Percentiles rank a stretch among this genome's conserved stretches.
phyloP scores from a whole-genome alignment of 2,797 vertebrate genomes.

The Myoxocephalus aenaeus region DNA sequence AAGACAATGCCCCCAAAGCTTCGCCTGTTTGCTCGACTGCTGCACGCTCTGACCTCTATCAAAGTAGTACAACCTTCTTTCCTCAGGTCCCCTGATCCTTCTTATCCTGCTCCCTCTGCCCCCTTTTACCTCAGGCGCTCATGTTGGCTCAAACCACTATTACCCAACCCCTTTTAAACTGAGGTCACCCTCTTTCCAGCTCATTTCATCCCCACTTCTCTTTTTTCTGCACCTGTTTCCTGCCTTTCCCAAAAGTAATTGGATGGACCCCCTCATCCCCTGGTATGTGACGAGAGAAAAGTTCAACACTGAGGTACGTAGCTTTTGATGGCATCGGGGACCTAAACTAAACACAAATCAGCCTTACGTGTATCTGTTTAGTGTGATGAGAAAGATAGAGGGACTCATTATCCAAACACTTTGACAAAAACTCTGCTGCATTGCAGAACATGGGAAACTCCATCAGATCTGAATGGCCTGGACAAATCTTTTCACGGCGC shows the following conservation, averaged over 20 bases:
- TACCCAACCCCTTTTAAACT: slow-evolving; percentile 68
- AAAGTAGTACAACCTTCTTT: slow-evolving; percentile 54
- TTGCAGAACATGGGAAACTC: slow-evolving; percentile 90
- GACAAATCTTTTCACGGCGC: slow-evolving; percentile 90
- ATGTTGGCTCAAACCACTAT: slow-evolving; percentile 51
- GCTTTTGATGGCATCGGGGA: slow-evolving; percentile 81
- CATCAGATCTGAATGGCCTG: slow-evolving; percentile 88
- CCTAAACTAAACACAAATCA: slow-evolving; percentile 74
- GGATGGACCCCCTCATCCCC: slow-evolving; percentile 80
- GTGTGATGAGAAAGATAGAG: slow-evolving; percentile 72
- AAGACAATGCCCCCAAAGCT: slow-evolving; percentile 43
- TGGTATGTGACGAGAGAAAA: slow-evolving; percentile 78
- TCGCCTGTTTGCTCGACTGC: slow-evolving; percentile 28
- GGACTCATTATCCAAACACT: slow-evolving; percentile 87
- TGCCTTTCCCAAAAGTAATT: slow-evolving; percentile 60
- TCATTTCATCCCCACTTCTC: slow-evolving; percentile 54
- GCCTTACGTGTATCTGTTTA: slow-evolving; percentile 65
- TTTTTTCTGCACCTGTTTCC: slow-evolving; percentile 53
- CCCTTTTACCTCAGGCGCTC: slow-evolving; percentile 59
- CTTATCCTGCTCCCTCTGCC: slow-evolving; percentile 59
- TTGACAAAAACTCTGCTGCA: slow-evolving; percentile 79
- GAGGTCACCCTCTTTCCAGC: slow-evolving; percentile 67
- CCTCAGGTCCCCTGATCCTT: slow-evolving; percentile 65
- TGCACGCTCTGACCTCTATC: slow-evolving; percentile 69
- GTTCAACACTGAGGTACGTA: slow-evolving; percentile 88